Evolutionary conservation across 2,888 invertebrate genomes (phyloP).

Genomic region (Orthosia gracilis): DNA sequence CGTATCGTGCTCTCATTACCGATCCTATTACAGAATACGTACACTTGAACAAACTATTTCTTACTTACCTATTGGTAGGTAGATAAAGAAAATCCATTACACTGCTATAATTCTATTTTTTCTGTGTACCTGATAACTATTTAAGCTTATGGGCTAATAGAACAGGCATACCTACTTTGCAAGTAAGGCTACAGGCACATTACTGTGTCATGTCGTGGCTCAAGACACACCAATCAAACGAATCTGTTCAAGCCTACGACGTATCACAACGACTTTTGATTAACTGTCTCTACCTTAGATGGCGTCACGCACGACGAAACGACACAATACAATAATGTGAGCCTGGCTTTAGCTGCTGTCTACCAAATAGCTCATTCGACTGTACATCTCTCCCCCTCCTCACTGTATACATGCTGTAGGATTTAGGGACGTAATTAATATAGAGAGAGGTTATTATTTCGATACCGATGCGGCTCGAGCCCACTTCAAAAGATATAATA

Average conservation of each 20-base stretch:
- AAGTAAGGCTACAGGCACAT: too few relatives aligned
- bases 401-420: slow-evolving; percentile 76
- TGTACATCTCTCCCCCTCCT: slow-evolving; percentile 78
- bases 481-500: slow-evolving; percentile 77
- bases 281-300: too few relatives aligned
- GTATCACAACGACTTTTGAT: too few relatives aligned
- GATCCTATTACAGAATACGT: slow-evolving; percentile 77
- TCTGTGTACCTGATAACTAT: background rate
- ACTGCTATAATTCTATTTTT: background rate
- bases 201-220: too few relatives aligned
- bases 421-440: slow-evolving; percentile 84
- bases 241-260: too few relatives aligned
- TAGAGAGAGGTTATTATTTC: slow-evolving; percentile 87
- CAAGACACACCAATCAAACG: too few relatives aligned
- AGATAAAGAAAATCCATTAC: too few relatives aligned
- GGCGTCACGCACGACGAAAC: too few relatives aligned
- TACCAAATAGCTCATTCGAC: slow-evolving; percentile 1
- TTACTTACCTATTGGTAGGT: background rate
- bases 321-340: too few relatives aligned
- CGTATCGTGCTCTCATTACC: slow-evolving; percentile 72
- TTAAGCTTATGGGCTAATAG: background rate
- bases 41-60: slow-evolving; percentile 11
- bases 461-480: slow-evolving; percentile 75
- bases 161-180: too few relatives aligned
- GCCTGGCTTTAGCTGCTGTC: background rate